These are phyloP conservation scores for Lampris megalopsis DNA, from an alignment of 2,113 vertebrate genomes.

Conservation along the genomic window DNA sequence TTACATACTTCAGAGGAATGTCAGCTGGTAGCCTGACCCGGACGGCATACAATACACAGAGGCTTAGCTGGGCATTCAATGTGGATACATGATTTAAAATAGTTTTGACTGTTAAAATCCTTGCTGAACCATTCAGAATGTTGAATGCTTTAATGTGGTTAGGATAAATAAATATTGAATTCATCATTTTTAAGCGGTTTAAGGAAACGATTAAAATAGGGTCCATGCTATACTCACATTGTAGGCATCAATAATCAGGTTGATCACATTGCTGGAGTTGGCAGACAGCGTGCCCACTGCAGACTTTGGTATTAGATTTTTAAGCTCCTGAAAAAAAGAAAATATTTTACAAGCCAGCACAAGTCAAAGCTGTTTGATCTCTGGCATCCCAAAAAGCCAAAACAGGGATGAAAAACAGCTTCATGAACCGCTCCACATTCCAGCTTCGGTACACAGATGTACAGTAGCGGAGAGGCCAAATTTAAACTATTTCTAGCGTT, in stretches of 20 bases:
- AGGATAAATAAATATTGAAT: not conserved
- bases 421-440: not conserved
- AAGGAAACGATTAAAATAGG: not conserved
- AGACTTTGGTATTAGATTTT: slow-evolving; percentile 97
- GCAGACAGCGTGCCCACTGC: slow-evolving; percentile 95
- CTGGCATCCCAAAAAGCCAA: not conserved
- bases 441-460: not conserved
- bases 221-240: slow-evolving; percentile 89
- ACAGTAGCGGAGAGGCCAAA: not conserved
- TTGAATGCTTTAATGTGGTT: not conserved
- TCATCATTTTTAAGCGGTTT: not conserved
- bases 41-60: slow-evolving; percentile 39
- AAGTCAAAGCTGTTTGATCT: not conserved
- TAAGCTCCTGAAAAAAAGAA: slow-evolving; percentile 86
- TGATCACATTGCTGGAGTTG: slow-evolving; percentile 98
- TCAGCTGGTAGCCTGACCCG: slow-evolving; percentile 54
- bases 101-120: not conserved
- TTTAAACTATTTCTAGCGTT: not conserved
- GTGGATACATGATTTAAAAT: not conserved
- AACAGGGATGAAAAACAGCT: not conserved
- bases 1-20: slow-evolving; percentile 35
- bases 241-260: slow-evolving; percentile 96
- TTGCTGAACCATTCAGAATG: not conserved
- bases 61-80: slow-evolving; percentile 5
- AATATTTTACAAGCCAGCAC: not conserved